These are phyloP conservation scores for Nemotelus nigrinus DNA, from an alignment of 2,888 invertebrate species.

Conservation along the genomic window DNA sequence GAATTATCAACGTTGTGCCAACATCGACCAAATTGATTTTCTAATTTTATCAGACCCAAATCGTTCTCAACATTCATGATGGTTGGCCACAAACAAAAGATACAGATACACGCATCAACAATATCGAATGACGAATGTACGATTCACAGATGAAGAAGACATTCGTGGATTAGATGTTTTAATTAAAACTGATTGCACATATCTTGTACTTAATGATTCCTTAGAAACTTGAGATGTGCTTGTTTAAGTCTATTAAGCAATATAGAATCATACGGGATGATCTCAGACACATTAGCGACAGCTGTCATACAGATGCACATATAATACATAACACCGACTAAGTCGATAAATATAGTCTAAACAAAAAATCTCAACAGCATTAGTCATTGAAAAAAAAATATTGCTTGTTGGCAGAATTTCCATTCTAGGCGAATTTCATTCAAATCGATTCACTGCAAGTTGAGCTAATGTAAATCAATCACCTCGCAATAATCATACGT, in stretches of 20 bases:
- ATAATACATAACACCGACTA: no score
- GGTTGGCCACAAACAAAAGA: no score
- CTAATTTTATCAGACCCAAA: not conserved
- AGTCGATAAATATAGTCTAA: no score
- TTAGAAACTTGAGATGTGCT: not conserved
- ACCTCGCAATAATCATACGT: not conserved
- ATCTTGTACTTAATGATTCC: not conserved
- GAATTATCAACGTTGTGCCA: not conserved
- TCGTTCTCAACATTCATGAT: not conserved
- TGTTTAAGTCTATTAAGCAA: no score
- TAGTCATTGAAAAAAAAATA: not conserved
- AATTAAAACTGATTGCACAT: not conserved
- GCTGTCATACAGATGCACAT: no score
- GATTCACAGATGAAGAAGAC: no score
- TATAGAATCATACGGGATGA: no score
- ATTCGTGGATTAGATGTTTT: not conserved
- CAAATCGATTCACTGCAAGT: no score
- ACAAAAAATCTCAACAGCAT: not conserved
- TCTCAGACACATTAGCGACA: no score
- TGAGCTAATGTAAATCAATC: conserved; percentile 18
- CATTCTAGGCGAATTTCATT: not conserved
- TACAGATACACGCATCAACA: no score
- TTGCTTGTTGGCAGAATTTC: not conserved
- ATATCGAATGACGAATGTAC: no score
- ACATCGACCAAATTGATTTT: not conserved